Evolutionary conservation across 2,888 invertebrate genomes (phyloP), one percentile per base, ranked within the genome.

Genomic region (Gonocerus acuteangulatus): DNA sequence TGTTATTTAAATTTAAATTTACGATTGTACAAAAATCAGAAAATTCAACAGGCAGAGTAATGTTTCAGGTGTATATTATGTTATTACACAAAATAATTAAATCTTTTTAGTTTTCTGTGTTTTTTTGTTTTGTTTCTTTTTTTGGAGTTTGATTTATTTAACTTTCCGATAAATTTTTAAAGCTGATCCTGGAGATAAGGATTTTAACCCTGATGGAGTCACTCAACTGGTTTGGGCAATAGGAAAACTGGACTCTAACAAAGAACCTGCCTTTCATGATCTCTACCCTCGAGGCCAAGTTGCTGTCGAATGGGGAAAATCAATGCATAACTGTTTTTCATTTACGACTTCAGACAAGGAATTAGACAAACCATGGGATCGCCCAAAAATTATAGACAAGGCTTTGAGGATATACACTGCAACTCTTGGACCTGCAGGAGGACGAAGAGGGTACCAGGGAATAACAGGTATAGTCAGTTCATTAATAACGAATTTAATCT

Each of bases 351-450:
- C 70, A 18, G 66, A 73, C 52, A 65, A 69, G 6, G 68, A 69
- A 57, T 60, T 71, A 18, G 75, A 76, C 32, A 74, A 75, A 65
- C 71, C 74, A 2, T 81, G 81, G 81, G 76, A 77, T 32, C 76
- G 75, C 42, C 70, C 74, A 4, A 74, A 75, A 62, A 76, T 80
- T 62, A 75, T 77, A 19, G 79, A 79, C 62, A 73, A 75, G 65
- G 80, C 86, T 54, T 81, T 90, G 62, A 82, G 89, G 67, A 83
- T 86, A 59, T 92, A 94, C 73, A 83, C 81, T 66, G 86, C 91
- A 22, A 82, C 86, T 62, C 75, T 95, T 62, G 95, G 95, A 0
- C 90, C 92, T 2, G 84, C 90, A 21, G 94, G 89, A 2, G 90
- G 87, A 0, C 77, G 79, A 71, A 82, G 85, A 61, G 92, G 91